phyloP scores from a whole-genome alignment of 2,888 invertebrate species.

The Nasonia oneida region DNA sequence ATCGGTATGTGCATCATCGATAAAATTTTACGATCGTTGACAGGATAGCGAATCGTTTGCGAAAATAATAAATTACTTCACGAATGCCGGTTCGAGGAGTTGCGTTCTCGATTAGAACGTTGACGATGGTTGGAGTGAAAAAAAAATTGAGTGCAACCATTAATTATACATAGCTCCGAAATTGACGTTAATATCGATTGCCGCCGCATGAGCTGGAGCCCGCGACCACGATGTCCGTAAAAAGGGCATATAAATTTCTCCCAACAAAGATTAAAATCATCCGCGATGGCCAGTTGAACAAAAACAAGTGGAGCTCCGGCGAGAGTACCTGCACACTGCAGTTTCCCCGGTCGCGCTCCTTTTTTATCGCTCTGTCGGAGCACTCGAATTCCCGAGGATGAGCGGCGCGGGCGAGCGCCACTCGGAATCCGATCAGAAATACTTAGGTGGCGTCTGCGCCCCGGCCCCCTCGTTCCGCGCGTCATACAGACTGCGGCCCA shows the following conservation, averaged over 20 bases:
- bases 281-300: not conserved
- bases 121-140: not conserved
- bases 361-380: slow-evolving; percentile 1
- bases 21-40: too few species aligned
- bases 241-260: slow-evolving; percentile 15
- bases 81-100: not conserved
- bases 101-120: not conserved
- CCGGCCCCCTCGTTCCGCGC: slow-evolving; percentile 26
- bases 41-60: too few species aligned
- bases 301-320: not conserved
- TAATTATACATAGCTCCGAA: not conserved
- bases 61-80: too few species aligned
- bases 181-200: slow-evolving; percentile 15
- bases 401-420: slow-evolving; percentile 61
- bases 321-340: not conserved
- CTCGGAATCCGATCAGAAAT: slow-evolving; percentile 78
- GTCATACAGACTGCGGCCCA: slow-evolving; percentile 22
- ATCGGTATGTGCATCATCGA: not conserved
- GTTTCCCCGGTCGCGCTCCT: not conserved
- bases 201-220: not conserved
- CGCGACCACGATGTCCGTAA: not conserved
- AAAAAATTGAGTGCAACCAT: not conserved
- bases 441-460: slow-evolving; percentile 77
- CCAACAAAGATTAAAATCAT: slow-evolving; percentile 41
- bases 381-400: slow-evolving; percentile 53